Evolutionary conservation across 2,797 vertebrate species (phyloP), one percentile per base, ranked within the genome.

Genomic region (Xiphorhynchus erythropygius): DNA sequence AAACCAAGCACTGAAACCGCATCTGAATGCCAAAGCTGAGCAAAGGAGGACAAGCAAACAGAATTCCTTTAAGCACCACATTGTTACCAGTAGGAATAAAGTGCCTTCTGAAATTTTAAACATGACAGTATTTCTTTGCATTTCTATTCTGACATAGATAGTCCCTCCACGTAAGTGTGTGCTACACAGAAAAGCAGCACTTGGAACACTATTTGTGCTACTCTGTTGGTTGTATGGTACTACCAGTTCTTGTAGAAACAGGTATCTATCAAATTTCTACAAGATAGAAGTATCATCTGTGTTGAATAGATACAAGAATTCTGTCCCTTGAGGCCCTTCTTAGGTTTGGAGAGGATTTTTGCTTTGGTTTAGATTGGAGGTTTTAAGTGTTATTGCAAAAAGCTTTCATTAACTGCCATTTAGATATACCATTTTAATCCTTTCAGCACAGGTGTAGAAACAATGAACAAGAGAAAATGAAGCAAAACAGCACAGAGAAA

Each of bases 161-260:
- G 41, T 35, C n/a, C 18, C 41, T 69, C 47, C 21, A 70, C 0
- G 0, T 17, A 55, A 67, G 41, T 3, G 2, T 5, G 10, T 44
- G 18, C 65, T 70, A 4, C 17, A 28, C 12, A 30, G 44, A 64
- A 63, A 68, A 68, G n/a, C 23, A 71, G 68, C 15, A 64, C 11
- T 7, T 25, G 30, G 37, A 53, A 50, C 21, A 28, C 9, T 21
- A 16, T 73, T 87, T 35, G 24, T 15, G 18, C 21, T 33, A 13
- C 47, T 52, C 12, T 2, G 70, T 33, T 27, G 10, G 7, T 15
- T 77, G 17, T 28, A 13, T 14, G 18, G 10, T 24, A 64, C 49
- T 11, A 24, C 17, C 49, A 80, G 37, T 32, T 55, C 68, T 35
- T 64, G 18, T 7, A 64, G 32, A 25, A 89, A 80, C 50, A 47